Conservation (phyloP, 30 jellyfish, hydroid and myxozoan genomes). For the Aurelia coerulea region DNA sequence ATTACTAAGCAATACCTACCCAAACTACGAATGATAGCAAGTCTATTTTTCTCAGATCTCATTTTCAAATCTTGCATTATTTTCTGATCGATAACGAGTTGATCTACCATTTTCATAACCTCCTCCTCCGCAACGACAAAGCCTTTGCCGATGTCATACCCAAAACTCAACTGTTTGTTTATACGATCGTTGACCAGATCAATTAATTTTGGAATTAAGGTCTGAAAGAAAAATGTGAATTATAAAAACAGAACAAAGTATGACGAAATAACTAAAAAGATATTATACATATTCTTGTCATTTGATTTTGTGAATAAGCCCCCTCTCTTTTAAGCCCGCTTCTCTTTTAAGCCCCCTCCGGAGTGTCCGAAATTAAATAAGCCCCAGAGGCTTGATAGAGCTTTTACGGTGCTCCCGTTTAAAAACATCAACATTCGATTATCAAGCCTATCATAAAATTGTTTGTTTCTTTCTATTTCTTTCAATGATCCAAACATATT, state of each 20-base stretch:
- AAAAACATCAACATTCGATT: background rate
- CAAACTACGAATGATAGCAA: constrained; percentile 77
- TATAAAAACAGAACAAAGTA: background rate
- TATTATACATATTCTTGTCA: too few relatives aligned
- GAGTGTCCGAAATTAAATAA: too few relatives aligned
- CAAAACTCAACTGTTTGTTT: constrained; percentile 88
- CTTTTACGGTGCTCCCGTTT: background rate
- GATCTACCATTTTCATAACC: constrained; percentile 81
- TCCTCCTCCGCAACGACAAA: constrained; percentile 95
- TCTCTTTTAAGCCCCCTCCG: too few relatives aligned
- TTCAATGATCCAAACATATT: too few relatives aligned
- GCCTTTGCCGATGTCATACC: constrained; percentile 95
- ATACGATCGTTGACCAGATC: constrained; percentile 88
- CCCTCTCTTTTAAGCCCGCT: too few relatives aligned
- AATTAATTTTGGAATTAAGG: constrained; percentile 85
- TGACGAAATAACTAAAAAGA: background rate
- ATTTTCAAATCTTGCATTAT: constrained; percentile 74
- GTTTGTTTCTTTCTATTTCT: too few relatives aligned
- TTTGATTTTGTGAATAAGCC: too few relatives aligned
- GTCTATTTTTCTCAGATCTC: constrained; percentile 74
- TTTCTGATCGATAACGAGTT: constrained; percentile 71
- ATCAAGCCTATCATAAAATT: too few relatives aligned
- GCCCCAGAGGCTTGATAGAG: too few relatives aligned
- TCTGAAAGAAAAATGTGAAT: constrained; percentile 27
- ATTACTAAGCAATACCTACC: constrained; percentile 39